Evolutionary conservation across 2,113 vertebrate species (phyloP).

Genomic region (Crotalus tigris): DNA sequence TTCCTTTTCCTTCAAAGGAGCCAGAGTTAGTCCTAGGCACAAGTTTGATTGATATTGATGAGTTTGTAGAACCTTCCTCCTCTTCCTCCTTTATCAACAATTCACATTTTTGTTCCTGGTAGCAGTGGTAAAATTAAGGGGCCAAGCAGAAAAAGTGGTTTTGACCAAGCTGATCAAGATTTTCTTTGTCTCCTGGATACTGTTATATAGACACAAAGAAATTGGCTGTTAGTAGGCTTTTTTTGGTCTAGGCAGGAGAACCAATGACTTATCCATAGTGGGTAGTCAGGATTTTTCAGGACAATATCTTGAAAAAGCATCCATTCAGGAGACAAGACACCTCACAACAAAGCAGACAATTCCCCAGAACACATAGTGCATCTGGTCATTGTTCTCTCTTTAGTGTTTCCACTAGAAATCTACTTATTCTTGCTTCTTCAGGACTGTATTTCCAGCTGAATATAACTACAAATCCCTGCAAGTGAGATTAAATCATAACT

Average conservation of each 20-base stretch:
- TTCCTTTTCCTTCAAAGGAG: background rate
- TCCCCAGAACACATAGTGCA: background rate
- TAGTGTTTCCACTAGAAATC: background rate
- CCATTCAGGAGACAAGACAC: background rate
- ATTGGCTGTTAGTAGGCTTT: background rate
- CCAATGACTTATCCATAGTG: background rate
- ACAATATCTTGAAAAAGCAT: background rate
- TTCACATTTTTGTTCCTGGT: background rate
- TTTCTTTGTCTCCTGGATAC: background rate
- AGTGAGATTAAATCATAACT: slow-evolving; percentile 21
- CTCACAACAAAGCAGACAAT: background rate
- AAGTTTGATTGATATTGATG: background rate
- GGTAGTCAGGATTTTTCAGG: background rate
- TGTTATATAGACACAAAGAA: background rate
- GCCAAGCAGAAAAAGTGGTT: background rate
- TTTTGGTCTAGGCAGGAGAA: background rate
- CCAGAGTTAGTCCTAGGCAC: background rate
- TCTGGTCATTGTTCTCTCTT: background rate
- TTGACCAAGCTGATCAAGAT: background rate
- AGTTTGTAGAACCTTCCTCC: background rate
- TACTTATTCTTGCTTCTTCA: background rate
- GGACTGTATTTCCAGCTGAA: background rate
- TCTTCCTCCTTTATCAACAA: background rate
- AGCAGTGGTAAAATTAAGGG: background rate
- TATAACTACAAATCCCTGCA: background rate